These are phyloP conservation scores for Pungitius pungitius DNA, from an alignment of 2,113 vertebrate genomes.

Conservation along the genomic window DNA sequence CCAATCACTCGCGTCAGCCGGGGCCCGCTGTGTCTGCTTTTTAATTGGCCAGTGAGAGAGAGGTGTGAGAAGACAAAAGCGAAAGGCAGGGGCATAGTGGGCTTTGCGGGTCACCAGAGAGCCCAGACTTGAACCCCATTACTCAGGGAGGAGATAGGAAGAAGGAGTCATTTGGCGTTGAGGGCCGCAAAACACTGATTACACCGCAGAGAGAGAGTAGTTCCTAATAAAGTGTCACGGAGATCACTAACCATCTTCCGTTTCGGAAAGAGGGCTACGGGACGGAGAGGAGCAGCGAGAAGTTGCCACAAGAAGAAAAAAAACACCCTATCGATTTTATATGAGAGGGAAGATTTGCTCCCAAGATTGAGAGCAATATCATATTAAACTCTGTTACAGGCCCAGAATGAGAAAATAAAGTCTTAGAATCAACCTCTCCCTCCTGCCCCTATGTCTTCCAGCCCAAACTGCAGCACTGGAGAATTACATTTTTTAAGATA, in stretches of 20 bases:
- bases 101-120: slow-evolving; percentile 54
- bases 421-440: slow-evolving; percentile 30
- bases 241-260: slow-evolving; percentile 30
- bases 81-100: slow-evolving; percentile 7
- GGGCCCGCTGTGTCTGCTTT: slow-evolving; percentile 51
- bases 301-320: slow-evolving; percentile 4
- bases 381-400: slow-evolving; percentile 61
- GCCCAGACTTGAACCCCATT: slow-evolving; percentile 68
- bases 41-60: slow-evolving; percentile 74
- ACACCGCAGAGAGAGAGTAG: slow-evolving; percentile 9
- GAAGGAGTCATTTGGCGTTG: slow-evolving; percentile 48
- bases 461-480: slow-evolving; percentile 47
- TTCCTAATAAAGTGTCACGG: slow-evolving; percentile 22
- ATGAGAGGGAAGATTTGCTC: slow-evolving; percentile 61
- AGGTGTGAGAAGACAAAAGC: slow-evolving; percentile 8
- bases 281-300: slow-evolving; percentile 7
- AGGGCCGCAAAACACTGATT: slow-evolving; percentile 49
- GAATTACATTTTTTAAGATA: slow-evolving; percentile 68
- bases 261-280: not conserved
- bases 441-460: slow-evolving; percentile 33
- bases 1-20: slow-evolving; percentile 73
- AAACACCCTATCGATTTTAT: slow-evolving; percentile 61
- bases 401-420: slow-evolving; percentile 63
- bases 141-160: slow-evolving; percentile 57
- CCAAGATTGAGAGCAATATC: slow-evolving; percentile 59